Conservation (phyloP, 1,140 invertebrate species). For the Helicoverpa zea region DNA sequence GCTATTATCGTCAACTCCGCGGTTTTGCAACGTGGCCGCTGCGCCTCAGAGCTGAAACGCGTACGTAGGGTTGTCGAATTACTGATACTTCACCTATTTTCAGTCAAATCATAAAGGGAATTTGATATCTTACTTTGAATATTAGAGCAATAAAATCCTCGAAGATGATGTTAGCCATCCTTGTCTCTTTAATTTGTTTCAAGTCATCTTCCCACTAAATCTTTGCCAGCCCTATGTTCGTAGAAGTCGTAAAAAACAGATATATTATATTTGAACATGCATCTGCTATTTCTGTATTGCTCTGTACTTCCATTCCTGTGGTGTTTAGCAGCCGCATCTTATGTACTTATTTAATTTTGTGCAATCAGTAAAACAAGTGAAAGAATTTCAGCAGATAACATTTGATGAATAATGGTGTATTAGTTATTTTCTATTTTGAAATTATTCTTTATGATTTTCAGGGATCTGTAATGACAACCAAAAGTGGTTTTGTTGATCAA, state of each 20-base stretch:
- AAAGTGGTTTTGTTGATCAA: too few species aligned
- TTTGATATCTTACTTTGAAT: too few species aligned
- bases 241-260: constrained; percentile 77
- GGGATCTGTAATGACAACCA: not conserved
- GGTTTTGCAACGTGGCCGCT: constrained; percentile 78
- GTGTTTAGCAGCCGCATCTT: constrained; percentile 39
- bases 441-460: not conserved
- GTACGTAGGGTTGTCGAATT: constrained; percentile 54
- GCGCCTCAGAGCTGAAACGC: constrained; percentile 61
- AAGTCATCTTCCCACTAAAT: not conserved
- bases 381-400: not conserved
- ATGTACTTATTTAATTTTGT: constrained; percentile 30
- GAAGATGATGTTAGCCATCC: not conserved
- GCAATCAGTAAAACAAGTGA: not conserved
- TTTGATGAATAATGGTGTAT: not conserved
- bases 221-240: constrained; percentile 51
- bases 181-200: not conserved
- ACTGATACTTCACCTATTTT: constrained; percentile 4
- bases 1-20: constrained; percentile 79
- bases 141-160: too few species aligned
- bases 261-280: constrained; percentile 68
- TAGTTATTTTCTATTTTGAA: not conserved
- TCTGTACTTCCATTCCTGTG: constrained; percentile 61
- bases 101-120: not conserved
- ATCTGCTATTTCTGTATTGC: constrained; percentile 77